Evolutionary conservation across 2,113 vertebrate genomes (phyloP).

Genomic region (Siniperca knerii): DNA sequence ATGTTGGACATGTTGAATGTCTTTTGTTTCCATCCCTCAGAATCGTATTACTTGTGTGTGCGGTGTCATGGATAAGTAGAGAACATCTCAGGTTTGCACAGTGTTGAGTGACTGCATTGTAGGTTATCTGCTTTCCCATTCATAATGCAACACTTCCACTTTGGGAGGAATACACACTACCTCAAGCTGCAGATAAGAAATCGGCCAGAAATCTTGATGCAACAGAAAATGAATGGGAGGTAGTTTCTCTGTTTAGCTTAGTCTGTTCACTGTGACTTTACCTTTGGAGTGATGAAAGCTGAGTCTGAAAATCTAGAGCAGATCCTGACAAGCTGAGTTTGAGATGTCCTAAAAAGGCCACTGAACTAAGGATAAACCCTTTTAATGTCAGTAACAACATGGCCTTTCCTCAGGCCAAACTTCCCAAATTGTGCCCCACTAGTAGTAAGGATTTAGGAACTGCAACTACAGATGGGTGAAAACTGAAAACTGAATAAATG

Average conservation of each 20-base stretch:
- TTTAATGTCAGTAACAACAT: neutral
- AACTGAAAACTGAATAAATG: neutral
- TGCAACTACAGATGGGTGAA: neutral
- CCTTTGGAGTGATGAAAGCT: neutral
- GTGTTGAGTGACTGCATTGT: slow-evolving; percentile 52
- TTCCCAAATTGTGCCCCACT: neutral
- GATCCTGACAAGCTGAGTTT: neutral
- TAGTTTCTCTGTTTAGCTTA: neutral
- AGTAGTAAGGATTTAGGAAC: neutral
- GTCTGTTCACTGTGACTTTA: neutral
- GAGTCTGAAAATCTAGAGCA: neutral
- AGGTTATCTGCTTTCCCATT: slow-evolving; percentile 50
- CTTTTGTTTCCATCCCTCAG: slow-evolving; percentile 7
- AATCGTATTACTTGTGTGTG: slow-evolving; percentile 36
- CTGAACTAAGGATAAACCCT: neutral
- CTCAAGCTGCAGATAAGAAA: slow-evolving; percentile 42
- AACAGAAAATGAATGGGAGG: neutral
- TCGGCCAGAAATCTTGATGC: neutral
- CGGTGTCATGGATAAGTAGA: slow-evolving; percentile 31
- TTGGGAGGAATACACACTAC: slow-evolving; percentile 66
- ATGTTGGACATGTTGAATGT: neutral
- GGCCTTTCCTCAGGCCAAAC: neutral
- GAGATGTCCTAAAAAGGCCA: neutral
- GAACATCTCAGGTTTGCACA: slow-evolving; percentile 54
- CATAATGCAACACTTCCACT: slow-evolving; percentile 76